Conservation (phyloP, 2,113 vertebrate species). For the Fregata magnificens region DNA sequence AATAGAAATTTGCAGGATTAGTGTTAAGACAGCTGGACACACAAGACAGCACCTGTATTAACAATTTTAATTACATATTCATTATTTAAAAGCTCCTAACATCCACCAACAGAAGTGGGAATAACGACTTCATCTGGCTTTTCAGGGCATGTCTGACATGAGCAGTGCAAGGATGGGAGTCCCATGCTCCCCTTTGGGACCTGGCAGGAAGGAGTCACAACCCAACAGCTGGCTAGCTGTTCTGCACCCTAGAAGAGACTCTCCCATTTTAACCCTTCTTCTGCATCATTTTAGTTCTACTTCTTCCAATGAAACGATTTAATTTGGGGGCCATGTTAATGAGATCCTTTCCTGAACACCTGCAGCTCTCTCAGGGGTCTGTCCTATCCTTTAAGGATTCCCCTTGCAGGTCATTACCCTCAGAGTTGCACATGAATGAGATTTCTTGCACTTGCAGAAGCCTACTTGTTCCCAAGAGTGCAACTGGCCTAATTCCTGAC, state of each 20-base stretch:
- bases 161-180: background rate
- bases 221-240: background rate
- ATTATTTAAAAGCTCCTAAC: background rate
- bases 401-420: background rate
- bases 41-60: background rate
- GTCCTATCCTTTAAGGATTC: background rate
- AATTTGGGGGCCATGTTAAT: background rate
- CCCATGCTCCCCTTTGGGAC: background rate
- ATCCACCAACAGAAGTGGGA: background rate
- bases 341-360: background rate
- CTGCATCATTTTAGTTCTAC: background rate
- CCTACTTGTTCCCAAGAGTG: background rate
- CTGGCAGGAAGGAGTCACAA: background rate
- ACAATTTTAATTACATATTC: background rate
- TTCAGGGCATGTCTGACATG: fast-evolving
- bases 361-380: background rate
- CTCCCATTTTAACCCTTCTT: background rate
- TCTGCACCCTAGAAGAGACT: background rate
- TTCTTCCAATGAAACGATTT: background rate
- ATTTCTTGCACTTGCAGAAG: background rate
- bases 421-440: background rate
- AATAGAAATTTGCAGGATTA: background rate
- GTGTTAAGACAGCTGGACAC: background rate
- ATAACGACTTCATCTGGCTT: background rate
- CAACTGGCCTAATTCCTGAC: background rate